Conservation (phyloP, 2,888 invertebrate genomes). For the Parnassius smintheus region DNA sequence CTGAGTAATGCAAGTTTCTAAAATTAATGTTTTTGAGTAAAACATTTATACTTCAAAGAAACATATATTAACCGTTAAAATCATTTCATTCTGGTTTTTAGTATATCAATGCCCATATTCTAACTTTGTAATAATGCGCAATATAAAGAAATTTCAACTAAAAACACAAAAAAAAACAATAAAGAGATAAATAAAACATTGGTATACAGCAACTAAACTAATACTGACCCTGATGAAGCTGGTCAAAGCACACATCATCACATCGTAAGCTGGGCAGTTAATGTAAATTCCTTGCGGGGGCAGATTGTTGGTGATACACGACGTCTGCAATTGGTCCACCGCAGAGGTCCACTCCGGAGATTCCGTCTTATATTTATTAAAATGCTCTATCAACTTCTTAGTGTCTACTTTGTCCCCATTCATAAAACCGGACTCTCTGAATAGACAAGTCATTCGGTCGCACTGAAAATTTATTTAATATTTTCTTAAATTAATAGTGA, state of each 20-base stretch:
- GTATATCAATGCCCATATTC: no score
- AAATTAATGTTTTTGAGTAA: no score
- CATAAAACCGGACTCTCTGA: slow-evolving; percentile 52
- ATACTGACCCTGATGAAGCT: slow-evolving; percentile 53
- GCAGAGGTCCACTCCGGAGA: slow-evolving; percentile 52
- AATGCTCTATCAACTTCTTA: slow-evolving; percentile 41
- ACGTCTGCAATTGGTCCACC: slow-evolving; percentile 43
- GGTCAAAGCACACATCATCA: slow-evolving; percentile 47
- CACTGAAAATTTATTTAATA: slow-evolving; percentile 47
- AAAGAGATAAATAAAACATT: no score
- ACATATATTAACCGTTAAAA: no score
- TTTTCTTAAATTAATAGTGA: no score
- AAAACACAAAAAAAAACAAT: no score
- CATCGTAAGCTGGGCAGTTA: slow-evolving; percentile 60
- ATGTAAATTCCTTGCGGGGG: slow-evolving; percentile 49
- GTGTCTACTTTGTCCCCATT: slow-evolving; percentile 45
- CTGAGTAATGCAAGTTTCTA: no score
- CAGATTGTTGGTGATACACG: slow-evolving; percentile 46
- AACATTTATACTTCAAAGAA: no score
- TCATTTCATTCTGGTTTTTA: no score
- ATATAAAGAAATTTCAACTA: no score
- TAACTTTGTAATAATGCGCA: no score
- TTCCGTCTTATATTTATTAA: slow-evolving; percentile 47
- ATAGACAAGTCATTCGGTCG: slow-evolving; percentile 51
- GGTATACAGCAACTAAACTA: not conserved